Evolutionary conservation across 2,888 invertebrate species (phyloP), one percentile per base, ranked within the genome.

Genomic region (Caenorhabditis angaria): DNA sequence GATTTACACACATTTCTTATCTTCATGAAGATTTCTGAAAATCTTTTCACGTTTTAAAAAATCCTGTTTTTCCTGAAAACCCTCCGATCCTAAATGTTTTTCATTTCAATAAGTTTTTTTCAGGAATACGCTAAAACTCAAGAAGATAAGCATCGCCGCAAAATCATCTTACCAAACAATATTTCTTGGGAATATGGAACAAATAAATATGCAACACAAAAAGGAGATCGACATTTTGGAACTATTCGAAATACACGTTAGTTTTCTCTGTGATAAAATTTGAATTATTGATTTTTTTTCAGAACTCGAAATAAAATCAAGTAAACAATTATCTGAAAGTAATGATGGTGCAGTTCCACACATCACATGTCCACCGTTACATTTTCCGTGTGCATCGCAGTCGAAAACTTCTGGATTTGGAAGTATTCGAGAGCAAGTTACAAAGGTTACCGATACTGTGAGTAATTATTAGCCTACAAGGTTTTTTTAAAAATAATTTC

Each of bases 111-210:
- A 18, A 18, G 41, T 18, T 18, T 3, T 18, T 25, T 56, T 20
- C 14, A 83, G 81, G 77, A 78, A 2, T 81, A 82, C 54, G 77
- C 80, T 14, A 66, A 76, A 63, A 61, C 63, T n/a, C 77, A 81
- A 67, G 81, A 82, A 56, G 71, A 70, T 22, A 76, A 77, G 25
- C 81, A 82, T 59, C 60, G 70, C 18, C 48, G 81, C 8, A 80
- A 80, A 61, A 80, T 83, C 29, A 63, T 82, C 8, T 60, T 82
- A 10, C 83, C 83, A 2, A 65, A 48, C 55, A 78, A 76, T 5
- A 84, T 85, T 57, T 82, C 83, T 8, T 85, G 85, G 85, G 85
- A 85, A 61, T 84, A 80, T 66, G 85, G 85, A 2, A 76, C 80
- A 8, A 85, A 86, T 58, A 81, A 84, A 32, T 84, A 70, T 65